Percentiles rank a stretch among this genome's conserved stretches.
These are phyloP conservation scores for Chymomyza fuscimana DNA, from an alignment of 2,888 invertebrate species.

Conservation along the genomic window DNA sequence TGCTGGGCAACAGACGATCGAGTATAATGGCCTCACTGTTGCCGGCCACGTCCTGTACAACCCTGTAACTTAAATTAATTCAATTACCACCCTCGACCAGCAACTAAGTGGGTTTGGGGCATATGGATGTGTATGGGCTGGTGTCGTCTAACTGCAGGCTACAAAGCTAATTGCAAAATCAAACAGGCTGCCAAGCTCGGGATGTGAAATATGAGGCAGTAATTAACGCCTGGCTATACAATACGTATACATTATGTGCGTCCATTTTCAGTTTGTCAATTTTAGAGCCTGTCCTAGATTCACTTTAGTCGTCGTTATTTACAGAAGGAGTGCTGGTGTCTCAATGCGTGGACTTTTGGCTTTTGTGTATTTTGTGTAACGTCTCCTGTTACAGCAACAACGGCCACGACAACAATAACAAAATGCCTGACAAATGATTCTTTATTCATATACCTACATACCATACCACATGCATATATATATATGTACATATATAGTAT, in stretches of 20 bases:
- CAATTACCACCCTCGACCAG: constrained; percentile 81
- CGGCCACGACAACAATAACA: constrained; percentile 37
- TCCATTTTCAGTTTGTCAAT: constrained; percentile 61
- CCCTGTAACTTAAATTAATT: constrained; percentile 93
- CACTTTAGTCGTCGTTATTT: neutral
- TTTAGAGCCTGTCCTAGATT: constrained; percentile 71
- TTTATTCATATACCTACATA: constrained; percentile 58
- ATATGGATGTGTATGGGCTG: neutral
- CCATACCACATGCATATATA: neutral
- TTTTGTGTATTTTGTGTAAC: constrained; percentile 39
- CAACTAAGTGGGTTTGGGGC: constrained; percentile 55
- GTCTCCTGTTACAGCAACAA: constrained; percentile 52
- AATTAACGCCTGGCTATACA: constrained; percentile 42
- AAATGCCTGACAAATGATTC: constrained; percentile 66
- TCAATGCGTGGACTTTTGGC: constrained; percentile 40
- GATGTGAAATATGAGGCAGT: constrained; percentile 67
- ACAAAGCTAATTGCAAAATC: constrained; percentile 9
- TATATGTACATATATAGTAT: constrained; percentile 6
- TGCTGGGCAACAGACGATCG: constrained; percentile 90
- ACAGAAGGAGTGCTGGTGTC: neutral
- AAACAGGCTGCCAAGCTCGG: constrained; percentile 1
- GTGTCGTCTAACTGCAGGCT: neutral
- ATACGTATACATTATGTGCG: neutral
- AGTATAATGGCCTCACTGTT: constrained; percentile 92
- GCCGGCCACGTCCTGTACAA: constrained; percentile 93